These are phyloP conservation scores for Crossaster papposus DNA, from an alignment of 53 echinoderm and acorn worm genomes.

Conservation along the genomic window DNA sequence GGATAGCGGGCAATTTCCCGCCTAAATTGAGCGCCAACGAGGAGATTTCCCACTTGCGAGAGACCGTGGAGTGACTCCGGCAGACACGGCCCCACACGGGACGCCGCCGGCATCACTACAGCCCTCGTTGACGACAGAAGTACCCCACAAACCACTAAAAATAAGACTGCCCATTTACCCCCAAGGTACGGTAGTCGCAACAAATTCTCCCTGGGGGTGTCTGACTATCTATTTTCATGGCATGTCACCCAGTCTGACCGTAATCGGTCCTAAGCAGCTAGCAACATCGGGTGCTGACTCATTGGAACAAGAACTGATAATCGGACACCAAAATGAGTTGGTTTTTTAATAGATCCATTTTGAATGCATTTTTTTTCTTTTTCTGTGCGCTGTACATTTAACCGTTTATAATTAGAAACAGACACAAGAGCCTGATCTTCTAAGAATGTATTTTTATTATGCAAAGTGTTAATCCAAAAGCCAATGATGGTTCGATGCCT, in stretches of 20 bases:
- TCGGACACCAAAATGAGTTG: not conserved
- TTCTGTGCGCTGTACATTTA: not conserved
- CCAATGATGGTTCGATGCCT: not conserved
- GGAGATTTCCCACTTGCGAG: conserved; percentile 51
- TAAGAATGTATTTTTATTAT: not conserved
- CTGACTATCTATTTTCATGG: conserved; percentile 21
- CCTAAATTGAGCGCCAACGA: conserved; percentile 38
- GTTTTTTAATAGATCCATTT: not conserved
- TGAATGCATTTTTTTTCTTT: not conserved
- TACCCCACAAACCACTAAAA: conserved; percentile 5
- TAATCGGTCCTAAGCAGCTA: not conserved
- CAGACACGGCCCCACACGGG: conserved; percentile 2
- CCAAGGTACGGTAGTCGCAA: not conserved
- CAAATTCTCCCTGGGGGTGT: conserved; percentile 13
- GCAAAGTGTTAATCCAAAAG: not conserved
- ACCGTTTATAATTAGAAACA: not conserved
- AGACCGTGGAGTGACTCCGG: conserved; percentile 27
- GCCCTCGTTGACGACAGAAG: conserved; percentile 40
- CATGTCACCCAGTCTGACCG: conserved; percentile 5
- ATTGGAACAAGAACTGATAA: not conserved
- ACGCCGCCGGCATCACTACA: not conserved
- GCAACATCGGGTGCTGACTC: conserved; percentile 20
- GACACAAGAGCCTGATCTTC: not conserved
- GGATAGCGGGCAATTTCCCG: conserved; percentile 51
- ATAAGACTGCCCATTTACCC: conserved; percentile 17